A percentile compares a stretch with the other conserved stretches of the same genome.
phyloP scores from a whole-genome alignment of 2,113 vertebrate species.

The Sebastes fasciatus region DNA sequence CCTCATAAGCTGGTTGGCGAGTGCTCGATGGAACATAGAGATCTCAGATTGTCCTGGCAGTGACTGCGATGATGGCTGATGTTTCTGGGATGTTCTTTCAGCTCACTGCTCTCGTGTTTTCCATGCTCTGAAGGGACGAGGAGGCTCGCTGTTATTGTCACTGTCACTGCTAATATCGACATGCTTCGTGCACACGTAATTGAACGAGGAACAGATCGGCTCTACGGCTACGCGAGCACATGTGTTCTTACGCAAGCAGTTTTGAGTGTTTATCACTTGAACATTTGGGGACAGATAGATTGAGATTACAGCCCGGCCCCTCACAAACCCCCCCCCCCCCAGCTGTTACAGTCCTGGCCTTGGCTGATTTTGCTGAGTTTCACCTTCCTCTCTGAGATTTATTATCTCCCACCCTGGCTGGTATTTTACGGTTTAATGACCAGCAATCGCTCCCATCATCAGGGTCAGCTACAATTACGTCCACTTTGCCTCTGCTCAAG shows the following conservation, averaged over 20 bases:
- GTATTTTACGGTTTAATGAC: slow-evolving; percentile 74
- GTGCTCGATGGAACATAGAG: slow-evolving; percentile 28
- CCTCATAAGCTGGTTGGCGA: slow-evolving; percentile 37
- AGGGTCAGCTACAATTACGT: slow-evolving; percentile 73
- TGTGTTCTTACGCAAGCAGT: not conserved
- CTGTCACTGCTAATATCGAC: slow-evolving; percentile 54
- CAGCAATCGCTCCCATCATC: slow-evolving; percentile 68
- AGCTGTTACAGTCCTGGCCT: slow-evolving; percentile 45
- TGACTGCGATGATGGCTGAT: slow-evolving; percentile 3
- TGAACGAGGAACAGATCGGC: not conserved
- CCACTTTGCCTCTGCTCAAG: slow-evolving; percentile 51
- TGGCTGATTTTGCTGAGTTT: slow-evolving; percentile 63
- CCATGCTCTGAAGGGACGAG: slow-evolving; percentile 6
- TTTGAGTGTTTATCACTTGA: not conserved
- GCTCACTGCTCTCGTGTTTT: slow-evolving; percentile 47
- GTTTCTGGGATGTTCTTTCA: slow-evolving; percentile 47
- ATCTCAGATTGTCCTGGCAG: slow-evolving; percentile 16
- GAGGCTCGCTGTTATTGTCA: slow-evolving; percentile 8
- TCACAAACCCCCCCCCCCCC: not conserved
- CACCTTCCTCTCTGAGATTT: slow-evolving; percentile 63
- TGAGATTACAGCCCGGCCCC: slow-evolving; percentile 47
- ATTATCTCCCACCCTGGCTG: slow-evolving; percentile 60
- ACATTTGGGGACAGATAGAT: slow-evolving; percentile 28
- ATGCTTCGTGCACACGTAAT: slow-evolving; percentile 36
- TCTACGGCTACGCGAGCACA: not conserved